Conservation (phyloP, 2,797 vertebrate species). For the Falco naumanni region DNA sequence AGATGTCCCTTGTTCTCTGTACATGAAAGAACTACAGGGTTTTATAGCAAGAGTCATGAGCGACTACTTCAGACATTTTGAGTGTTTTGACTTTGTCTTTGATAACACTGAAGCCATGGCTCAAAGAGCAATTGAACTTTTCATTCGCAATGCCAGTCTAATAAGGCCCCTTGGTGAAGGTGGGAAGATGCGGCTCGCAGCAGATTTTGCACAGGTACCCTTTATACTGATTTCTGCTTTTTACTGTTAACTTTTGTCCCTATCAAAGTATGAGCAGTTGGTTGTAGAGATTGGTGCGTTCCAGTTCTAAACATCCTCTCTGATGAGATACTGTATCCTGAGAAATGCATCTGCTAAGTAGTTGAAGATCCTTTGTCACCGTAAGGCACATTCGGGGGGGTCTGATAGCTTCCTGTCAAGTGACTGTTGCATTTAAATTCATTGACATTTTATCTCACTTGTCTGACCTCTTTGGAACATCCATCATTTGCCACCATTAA, state of each 20-base stretch:
- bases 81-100: conserved; percentile 92
- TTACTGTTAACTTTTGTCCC: background rate
- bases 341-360: background rate
- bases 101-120: conserved; percentile 91
- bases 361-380: background rate
- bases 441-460: conserved; percentile 8
- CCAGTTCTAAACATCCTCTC: background rate
- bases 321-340: background rate
- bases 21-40: conserved; percentile 97
- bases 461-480: background rate
- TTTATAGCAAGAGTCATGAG: conserved; percentile 92
- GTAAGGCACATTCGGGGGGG: background rate
- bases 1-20: conserved; percentile 92
- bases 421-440: conserved; percentile 18
- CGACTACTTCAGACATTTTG: conserved; percentile 93
- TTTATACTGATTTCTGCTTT: background rate
- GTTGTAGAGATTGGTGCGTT: background rate
- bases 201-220: conserved; percentile 94
- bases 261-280: background rate
- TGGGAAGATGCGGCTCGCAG: conserved; percentile 94
- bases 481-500: background rate
- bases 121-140: conserved; percentile 89
- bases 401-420: background rate
- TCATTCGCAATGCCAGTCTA: conserved; percentile 90
- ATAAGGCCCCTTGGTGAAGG: conserved; percentile 92